phyloP scores from a whole-genome alignment of 2,888 invertebrate genomes.

The Ornithoptera alexandrae region DNA sequence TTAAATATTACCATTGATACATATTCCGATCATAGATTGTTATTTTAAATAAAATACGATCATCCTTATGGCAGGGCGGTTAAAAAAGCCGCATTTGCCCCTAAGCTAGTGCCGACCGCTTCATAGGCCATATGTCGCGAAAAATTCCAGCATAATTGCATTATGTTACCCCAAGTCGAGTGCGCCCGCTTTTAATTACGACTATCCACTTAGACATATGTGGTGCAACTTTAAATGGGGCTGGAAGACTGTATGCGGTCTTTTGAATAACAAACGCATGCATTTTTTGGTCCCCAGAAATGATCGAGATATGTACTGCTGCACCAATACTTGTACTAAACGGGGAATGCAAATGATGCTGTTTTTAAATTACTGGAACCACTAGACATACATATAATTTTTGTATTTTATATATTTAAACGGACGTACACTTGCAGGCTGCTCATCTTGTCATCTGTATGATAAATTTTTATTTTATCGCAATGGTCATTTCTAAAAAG shows the following conservation, averaged over 20 bases:
- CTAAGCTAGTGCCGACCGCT: slow-evolving; percentile 44
- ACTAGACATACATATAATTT: too few relatives aligned
- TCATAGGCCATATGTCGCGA: slow-evolving; percentile 74
- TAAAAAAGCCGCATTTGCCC: slow-evolving; percentile 49
- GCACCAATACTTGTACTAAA: too few relatives aligned
- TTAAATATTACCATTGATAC: too few relatives aligned
- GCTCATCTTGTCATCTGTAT: too few relatives aligned
- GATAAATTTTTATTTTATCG: too few relatives aligned
- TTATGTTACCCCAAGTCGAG: slow-evolving; percentile 72
- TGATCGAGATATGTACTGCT: too few relatives aligned
- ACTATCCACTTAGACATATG: slow-evolving; percentile 77
- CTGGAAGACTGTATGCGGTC: slow-evolving; percentile 3
- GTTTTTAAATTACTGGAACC: too few relatives aligned
- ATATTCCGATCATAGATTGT: slow-evolving; percentile 2
- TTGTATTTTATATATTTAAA: too few relatives aligned
- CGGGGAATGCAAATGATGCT: too few relatives aligned
- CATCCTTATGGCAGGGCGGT: slow-evolving; percentile 13
- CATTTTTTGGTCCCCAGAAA: background rate
- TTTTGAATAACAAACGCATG: background rate
- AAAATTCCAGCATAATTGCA: slow-evolving; percentile 77
- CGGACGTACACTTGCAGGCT: too few relatives aligned
- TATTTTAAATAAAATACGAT: slow-evolving; percentile 18
- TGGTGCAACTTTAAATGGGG: slow-evolving; percentile 41
- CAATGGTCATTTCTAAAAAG: too few relatives aligned
- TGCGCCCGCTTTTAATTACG: slow-evolving; percentile 70